Base-by-base conservation (phyloP, 2,113 vertebrate genomes). In the Lanius collurio region DNA sequence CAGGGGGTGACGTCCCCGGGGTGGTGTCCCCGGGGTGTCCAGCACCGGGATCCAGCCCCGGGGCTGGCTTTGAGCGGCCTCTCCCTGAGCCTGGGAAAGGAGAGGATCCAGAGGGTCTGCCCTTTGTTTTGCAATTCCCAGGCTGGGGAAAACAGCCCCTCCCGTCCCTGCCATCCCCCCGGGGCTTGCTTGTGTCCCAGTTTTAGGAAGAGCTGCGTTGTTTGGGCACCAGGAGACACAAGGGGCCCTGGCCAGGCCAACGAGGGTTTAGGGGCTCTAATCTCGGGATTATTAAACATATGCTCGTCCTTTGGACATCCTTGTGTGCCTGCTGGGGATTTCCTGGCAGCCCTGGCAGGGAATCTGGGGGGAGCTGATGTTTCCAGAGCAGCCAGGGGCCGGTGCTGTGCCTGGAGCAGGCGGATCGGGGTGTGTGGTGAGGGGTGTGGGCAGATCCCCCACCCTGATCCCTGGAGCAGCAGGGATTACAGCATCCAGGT, bases 241-340 rank as follows among this genome's bases (percentile, higher is more conserved):
- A 3, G 35, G 20, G 63, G 41, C 84, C 53, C 49, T 30, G 15
- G 18, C 70, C n/a, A 6, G 0, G 24, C 59, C 70, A 74, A 50
- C 0, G 1, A 85, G 85, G 13, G 63, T 64, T 96, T 80, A 80
- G 56, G 84, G 64, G 24, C 87, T 86, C 71, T 95, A 90, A 92
- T 91, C 90, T 21, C 12, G 3, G 79, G 85, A 91, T 93, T 91
- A 96, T 88, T 57, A 47, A 95, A 59, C 91, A 77, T 80, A 70
- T 46, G 71, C 44, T 95, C 4, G 2, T 93, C 85, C 95, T 94
- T 67, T 70, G 39, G 87, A 19, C 85, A 71, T 81, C 87, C 82
- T 64, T n/a, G 46, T 52, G 1, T 68, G 57, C 60, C 78, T 90
- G 67, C 94, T 39, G 71, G 50, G 53, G 85, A 30, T 80, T 76